phyloP scores from a whole-genome alignment of 1,140 invertebrate genomes.

The Nixonia krombeini region DNA sequence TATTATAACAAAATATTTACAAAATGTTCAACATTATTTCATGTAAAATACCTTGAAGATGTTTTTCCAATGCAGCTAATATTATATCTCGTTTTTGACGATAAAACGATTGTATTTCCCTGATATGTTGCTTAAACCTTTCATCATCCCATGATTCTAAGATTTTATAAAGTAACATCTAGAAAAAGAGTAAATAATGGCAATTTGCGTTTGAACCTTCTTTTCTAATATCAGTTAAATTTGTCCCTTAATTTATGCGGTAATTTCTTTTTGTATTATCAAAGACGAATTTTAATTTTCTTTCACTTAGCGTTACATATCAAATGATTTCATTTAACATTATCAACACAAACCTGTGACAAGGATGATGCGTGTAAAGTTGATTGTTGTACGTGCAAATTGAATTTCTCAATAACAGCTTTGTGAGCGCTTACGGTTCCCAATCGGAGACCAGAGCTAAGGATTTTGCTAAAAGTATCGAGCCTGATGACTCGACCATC shows the following conservation, averaged over 20 bases:
- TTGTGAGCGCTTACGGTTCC: constrained; percentile 74
- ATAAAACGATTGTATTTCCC: constrained; percentile 73
- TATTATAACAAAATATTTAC: background rate
- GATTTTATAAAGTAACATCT: constrained; percentile 72
- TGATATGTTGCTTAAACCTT: constrained; percentile 71
- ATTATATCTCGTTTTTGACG: constrained; percentile 70
- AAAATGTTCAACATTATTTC: background rate
- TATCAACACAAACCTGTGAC: constrained; percentile 70
- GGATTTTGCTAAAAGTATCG: constrained; percentile 78
- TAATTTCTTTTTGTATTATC: no score
- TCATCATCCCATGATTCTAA: constrained; percentile 70
- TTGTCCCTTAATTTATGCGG: no score
- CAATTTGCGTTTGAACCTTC: constrained; percentile 1
- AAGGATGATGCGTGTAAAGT: constrained; percentile 73
- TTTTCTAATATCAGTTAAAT: constrained; percentile 5
- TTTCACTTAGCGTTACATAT: constrained; percentile 6
- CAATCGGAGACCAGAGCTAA: constrained; percentile 73
- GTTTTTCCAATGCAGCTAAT: constrained; percentile 70
- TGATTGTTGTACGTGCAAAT: constrained; percentile 71
- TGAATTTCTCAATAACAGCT: constrained; percentile 61
- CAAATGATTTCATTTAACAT: background rate
- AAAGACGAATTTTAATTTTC: constrained; percentile 25
- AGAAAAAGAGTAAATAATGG: constrained; percentile 14
- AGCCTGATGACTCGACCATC: constrained; percentile 77
- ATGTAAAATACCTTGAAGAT: constrained; percentile 69